phyloP scores from a whole-genome alignment of 1,140 invertebrate genomes.

The Andrena cerasifolii region DNA sequence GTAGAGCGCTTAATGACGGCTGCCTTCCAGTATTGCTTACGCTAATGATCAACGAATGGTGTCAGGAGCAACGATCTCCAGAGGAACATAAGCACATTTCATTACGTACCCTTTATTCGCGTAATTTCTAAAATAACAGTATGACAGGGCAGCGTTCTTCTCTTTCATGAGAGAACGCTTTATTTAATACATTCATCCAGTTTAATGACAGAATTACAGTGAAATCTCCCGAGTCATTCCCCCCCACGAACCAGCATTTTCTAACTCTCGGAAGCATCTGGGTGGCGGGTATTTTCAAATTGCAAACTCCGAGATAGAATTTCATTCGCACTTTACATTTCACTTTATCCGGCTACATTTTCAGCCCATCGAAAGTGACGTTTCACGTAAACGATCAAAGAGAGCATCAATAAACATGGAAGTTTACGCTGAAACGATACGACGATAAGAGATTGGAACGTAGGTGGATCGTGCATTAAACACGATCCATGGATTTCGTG shows the following conservation, averaged over 20 bases:
- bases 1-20: slow-evolving; percentile 3
- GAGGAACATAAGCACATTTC: neutral
- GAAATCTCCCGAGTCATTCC: slow-evolving; percentile 25
- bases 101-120: neutral
- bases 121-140: neutral
- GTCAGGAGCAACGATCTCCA: neutral
- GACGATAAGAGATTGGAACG: neutral
- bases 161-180: neutral
- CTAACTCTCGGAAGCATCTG: slow-evolving; percentile 17
- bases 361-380: no score
- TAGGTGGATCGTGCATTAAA: slow-evolving; percentile 33
- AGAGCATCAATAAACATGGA: neutral
- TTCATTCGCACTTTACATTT: no score
- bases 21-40: neutral
- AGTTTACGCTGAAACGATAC: neutral
- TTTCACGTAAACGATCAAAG: no score
- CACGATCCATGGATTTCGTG: slow-evolving; percentile 58
- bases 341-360: no score
- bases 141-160: neutral
- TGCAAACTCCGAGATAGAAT: neutral
- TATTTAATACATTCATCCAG: slow-evolving; percentile 4
- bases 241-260: slow-evolving; percentile 34
- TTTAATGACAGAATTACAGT: slow-evolving; percentile 23
- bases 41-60: neutral
- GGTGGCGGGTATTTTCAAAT: neutral